Conservation (phyloP, 2,797 vertebrate species). For the Aselliscus stoliczkanus region DNA sequence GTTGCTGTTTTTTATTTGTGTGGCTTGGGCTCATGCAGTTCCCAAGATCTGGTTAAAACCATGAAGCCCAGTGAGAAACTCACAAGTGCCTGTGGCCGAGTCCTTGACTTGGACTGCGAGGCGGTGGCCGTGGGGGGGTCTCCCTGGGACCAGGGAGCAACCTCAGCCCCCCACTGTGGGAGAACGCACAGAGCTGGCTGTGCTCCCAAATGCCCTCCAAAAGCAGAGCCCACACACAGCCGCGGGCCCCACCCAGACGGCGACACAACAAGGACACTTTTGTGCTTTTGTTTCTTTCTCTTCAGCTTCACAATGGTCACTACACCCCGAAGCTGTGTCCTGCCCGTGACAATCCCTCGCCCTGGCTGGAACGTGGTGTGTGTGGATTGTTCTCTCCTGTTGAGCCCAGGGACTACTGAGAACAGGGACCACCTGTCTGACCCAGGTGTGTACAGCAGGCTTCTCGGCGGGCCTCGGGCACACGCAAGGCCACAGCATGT, state of each 20-base stretch:
- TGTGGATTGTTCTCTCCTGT: not conserved
- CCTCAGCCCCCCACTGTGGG: no score
- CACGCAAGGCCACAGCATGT: accelerated
- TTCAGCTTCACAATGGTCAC: not conserved
- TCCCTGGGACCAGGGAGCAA: not conserved
- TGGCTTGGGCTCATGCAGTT: accelerated
- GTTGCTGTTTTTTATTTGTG: not conserved
- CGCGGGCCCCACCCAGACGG: accelerated
- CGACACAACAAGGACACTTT: accelerated
- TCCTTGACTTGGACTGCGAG: not conserved
- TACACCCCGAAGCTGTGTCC: no score
- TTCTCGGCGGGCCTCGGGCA: not conserved
- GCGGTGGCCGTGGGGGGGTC: accelerated
- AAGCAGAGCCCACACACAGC: not conserved
- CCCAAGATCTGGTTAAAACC: not conserved
- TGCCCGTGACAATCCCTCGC: accelerated
- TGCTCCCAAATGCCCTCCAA: accelerated
- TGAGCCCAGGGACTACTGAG: not conserved
- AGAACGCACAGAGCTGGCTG: not conserved
- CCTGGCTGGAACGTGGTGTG: not conserved
- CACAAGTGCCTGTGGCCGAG: accelerated
- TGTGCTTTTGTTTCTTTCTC: not conserved
- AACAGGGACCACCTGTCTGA: accelerated
- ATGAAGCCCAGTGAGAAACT: accelerated
- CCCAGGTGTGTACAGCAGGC: accelerated